Base-by-base conservation (phyloP, 92 coral and sea anemone genomes). In the Palythoa grandis region DNA sequence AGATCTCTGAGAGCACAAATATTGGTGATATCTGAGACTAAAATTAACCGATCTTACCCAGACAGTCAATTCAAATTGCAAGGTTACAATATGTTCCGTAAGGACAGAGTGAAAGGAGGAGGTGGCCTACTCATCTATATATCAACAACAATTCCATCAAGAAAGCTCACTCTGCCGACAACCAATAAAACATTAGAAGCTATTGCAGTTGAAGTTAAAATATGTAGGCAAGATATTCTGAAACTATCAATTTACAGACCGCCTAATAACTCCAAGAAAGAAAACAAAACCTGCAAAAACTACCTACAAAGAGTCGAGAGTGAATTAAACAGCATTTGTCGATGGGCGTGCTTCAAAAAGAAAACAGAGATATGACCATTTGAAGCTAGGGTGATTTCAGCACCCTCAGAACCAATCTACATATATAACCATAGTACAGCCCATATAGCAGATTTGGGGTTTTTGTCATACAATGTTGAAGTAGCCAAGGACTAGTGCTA, bases 31-130 rank as follows among this genome's bases (percentile, higher is more conserved):
- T 82, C 87, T 12, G 87, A 88, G 35, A 88, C 90, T 1, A 88
- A 88, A 72, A 82, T 88, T 16, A 87, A 88, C 72, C 35, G 50
- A 16, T 82, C 90, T 20, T 82, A 88, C 39, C 87, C 90, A 17
- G 47, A 82, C 60, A 60, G 66, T 39, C 84, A 88, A 68, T 82
- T 88, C 63, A 83, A 35, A 47, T 13, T 88, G 15, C 80, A 58
- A 35, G 88, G 84, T 5, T 88, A 82, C 67, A 37, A 53, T 7
- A 72, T 88, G 70, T 88, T 69, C 39, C 79, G 77, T 19, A 82
- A 83, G 37, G 87, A 88, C 70, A 63, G 91, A 58, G 68, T 1
- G 29, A 88, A 88, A 76, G 84, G 88, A 76, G 84, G 88, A 40
- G 90, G 90, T 2, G 90, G 87, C 13, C 29, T 76, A 52, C 74